A percentile compares a stretch with the other conserved stretches of the same genome.
Conservation (phyloP, 1,140 invertebrate species). For the Lucilia cuprina region DNA sequence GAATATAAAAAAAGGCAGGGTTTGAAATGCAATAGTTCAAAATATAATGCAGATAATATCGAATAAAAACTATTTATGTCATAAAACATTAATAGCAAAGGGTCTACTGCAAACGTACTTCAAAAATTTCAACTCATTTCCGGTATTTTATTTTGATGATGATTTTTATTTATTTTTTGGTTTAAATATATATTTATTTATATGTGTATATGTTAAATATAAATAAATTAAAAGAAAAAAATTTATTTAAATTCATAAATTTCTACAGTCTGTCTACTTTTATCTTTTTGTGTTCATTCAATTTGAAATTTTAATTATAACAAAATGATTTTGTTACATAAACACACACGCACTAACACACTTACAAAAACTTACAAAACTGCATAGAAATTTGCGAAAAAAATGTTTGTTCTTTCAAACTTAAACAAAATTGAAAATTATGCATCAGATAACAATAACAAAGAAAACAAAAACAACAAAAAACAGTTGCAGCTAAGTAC, state of each 20-base stretch:
- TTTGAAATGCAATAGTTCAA: no score
- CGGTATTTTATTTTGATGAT: no score
- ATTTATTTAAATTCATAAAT: no score
- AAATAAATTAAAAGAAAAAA: no score
- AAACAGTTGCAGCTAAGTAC: not conserved
- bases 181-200: no score
- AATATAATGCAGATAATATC: no score
- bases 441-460: conserved; percentile 32
- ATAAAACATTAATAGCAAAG: no score
- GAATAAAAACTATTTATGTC: no score
- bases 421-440: conserved; percentile 29
- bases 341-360: not conserved
- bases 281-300: conserved; percentile 19
- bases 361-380: not conserved
- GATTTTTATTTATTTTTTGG: no score
- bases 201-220: no score
- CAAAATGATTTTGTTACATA: conserved; percentile 15
- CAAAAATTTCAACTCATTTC: no score
- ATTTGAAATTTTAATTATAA: conserved; percentile 34
- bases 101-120: not conserved
- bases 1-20: no score
- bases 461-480: conserved; percentile 5
- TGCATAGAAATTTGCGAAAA: not conserved
- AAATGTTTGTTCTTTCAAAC: not conserved
- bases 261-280: not conserved